Evolutionary conservation across 2,797 vertebrate species (phyloP).

Genomic region (Brachyalestes nurse): DNA sequence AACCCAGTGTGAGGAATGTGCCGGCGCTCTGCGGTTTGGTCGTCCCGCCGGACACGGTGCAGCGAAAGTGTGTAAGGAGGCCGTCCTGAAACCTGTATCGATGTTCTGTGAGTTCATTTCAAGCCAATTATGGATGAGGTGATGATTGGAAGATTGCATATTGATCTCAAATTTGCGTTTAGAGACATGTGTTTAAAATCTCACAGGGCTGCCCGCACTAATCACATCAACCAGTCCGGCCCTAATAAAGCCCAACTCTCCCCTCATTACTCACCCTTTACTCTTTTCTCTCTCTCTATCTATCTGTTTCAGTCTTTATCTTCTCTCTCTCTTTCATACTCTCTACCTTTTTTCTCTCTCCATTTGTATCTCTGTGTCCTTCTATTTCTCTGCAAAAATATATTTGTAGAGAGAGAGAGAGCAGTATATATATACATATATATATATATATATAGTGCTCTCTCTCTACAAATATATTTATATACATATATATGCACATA

Average conservation of each 20-base stretch:
- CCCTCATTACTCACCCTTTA: constrained; percentile 48
- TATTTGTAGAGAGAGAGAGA: too few species aligned
- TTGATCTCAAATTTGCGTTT: constrained; percentile 51
- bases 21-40: constrained; percentile 34
- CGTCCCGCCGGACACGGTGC: constrained; percentile 10
- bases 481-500: too few species aligned
- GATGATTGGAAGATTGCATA: constrained; percentile 60
- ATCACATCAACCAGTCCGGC: constrained; percentile 54
- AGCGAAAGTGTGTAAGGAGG: constrained; percentile 7
- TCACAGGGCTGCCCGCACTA: constrained; percentile 39
- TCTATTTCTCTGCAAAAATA: too few species aligned
- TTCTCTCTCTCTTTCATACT: background rate
- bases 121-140: constrained; percentile 53
- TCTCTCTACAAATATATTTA: too few species aligned
- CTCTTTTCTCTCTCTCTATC: background rate
- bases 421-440: too few species aligned
- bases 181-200: constrained; percentile 52
- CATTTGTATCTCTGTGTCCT: too few species aligned
- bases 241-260: constrained; percentile 46
- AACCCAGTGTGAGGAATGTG: constrained; percentile 44
- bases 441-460: too few species aligned
- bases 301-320: too few species aligned
- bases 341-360: background rate
- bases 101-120: constrained; percentile 54
- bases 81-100: constrained; percentile 50